phyloP scores from a whole-genome alignment of 2,113 vertebrate species.

The Embiotoca jacksoni region DNA sequence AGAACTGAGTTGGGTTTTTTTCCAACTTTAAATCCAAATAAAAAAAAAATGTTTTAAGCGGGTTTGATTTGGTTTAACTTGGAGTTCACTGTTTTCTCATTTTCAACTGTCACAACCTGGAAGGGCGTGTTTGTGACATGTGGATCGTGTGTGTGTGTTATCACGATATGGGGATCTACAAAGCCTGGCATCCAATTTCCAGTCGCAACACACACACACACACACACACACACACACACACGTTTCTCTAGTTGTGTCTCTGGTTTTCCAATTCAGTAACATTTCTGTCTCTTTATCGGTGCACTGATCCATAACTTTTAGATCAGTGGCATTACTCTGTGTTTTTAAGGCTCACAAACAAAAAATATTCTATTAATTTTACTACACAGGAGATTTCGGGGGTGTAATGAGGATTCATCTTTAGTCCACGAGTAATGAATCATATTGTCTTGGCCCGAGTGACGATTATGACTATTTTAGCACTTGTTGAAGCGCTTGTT shows the following conservation, averaged over 20 bases:
- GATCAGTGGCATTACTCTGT: conserved; percentile 27
- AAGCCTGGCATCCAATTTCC: conserved; percentile 61
- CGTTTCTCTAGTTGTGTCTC: neutral
- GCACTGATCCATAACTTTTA: conserved; percentile 24
- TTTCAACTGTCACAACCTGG: conserved; percentile 48
- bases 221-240: conserved; percentile 10
- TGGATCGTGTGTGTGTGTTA: conserved; percentile 40
- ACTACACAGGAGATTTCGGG: too few species aligned
- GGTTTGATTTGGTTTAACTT: conserved; percentile 29
- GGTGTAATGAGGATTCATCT: too few species aligned
- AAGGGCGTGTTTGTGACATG: conserved; percentile 37
- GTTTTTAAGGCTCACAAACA: neutral
- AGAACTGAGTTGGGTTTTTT: conserved; percentile 12
- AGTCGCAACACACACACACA: conserved; percentile 14
- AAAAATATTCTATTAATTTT: too few species aligned
- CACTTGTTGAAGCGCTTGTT: too few species aligned
- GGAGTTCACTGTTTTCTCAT: conserved; percentile 60
- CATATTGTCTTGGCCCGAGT: too few species aligned
- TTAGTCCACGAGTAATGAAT: too few species aligned
- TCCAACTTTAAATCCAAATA: conserved; percentile 44
- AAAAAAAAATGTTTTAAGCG: neutral
- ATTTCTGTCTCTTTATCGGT: conserved; percentile 33
- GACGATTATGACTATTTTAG: too few species aligned
- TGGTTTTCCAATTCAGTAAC: conserved; percentile 35
- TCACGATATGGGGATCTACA: conserved; percentile 46